Conservation (phyloP, 1,140 invertebrate species). For the Lasioglossum baleicum region DNA sequence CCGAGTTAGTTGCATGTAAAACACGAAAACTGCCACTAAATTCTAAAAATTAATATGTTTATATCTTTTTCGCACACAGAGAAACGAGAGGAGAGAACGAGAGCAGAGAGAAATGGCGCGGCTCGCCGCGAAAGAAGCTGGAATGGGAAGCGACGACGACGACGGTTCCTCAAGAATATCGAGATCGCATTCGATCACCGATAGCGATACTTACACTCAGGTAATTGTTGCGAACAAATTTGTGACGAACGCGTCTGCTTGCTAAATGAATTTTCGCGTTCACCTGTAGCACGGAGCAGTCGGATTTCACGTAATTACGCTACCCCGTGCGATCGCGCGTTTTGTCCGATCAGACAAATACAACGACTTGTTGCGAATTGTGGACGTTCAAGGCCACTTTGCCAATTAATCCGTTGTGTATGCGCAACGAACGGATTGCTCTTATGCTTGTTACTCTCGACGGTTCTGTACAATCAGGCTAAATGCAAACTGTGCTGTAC, state of each 20-base stretch:
- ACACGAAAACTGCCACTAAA: no score
- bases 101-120: conserved; percentile 91
- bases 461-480: neutral
- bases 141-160: conserved; percentile 83
- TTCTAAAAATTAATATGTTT: no score
- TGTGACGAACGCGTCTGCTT: no score
- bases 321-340: neutral
- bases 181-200: conserved; percentile 83
- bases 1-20: no score
- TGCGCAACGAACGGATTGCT: neutral
- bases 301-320: neutral
- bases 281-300: no score
- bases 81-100: conserved; percentile 91
- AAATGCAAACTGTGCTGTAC: no score
- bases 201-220: conserved; percentile 86
- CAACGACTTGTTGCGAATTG: neutral
- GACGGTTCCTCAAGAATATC: conserved; percentile 82
- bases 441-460: neutral
- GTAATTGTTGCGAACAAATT: conserved; percentile 73
- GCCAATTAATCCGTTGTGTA: neutral
- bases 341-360: neutral
- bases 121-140: conserved; percentile 76
- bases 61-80: conserved; percentile 76
- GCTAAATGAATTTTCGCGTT: no score
- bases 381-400: neutral